Percentiles rank a stretch among this genome's conserved stretches.
Evolutionary conservation across 2,113 vertebrate species (phyloP).

Genomic region (Psophia crepitans): DNA sequence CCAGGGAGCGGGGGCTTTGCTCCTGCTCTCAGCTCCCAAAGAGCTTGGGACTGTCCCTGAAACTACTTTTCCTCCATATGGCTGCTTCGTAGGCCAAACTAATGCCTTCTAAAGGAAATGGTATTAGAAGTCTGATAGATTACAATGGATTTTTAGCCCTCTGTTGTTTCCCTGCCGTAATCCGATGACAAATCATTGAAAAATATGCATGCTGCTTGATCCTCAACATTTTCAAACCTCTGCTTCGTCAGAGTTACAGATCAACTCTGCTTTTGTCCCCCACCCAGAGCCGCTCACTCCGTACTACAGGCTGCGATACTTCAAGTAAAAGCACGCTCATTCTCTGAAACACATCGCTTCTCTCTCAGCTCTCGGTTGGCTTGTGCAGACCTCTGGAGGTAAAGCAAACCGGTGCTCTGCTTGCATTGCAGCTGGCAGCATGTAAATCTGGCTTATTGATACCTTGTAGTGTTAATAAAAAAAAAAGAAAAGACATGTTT

Average conservation of each 20-base stretch:
- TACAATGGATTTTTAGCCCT: neutral
- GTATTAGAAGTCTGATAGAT: neutral
- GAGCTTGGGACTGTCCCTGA: neutral
- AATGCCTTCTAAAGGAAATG: neutral
- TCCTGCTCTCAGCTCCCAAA: neutral
- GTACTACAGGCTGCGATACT: neutral
- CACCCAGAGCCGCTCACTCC: accelerated
- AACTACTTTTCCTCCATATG: neutral
- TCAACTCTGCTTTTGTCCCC: neutral
- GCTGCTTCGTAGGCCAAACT: neutral
- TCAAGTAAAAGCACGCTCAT: neutral
- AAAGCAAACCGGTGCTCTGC: neutral
- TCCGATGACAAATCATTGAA: neutral
- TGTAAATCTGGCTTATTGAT: neutral
- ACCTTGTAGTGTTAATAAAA: constrained; percentile 18
- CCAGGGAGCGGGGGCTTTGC: neutral
- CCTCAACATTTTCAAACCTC: neutral
- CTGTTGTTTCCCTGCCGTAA: neutral
- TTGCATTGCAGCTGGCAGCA: neutral
- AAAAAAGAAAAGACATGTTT: neutral
- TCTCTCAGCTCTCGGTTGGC: neutral
- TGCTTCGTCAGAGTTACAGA: neutral
- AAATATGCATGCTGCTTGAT: neutral
- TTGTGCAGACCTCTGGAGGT: neutral
- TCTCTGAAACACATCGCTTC: neutral